Conservation (phyloP, 1,140 invertebrate genomes). For the Platyscapa corneri region DNA sequence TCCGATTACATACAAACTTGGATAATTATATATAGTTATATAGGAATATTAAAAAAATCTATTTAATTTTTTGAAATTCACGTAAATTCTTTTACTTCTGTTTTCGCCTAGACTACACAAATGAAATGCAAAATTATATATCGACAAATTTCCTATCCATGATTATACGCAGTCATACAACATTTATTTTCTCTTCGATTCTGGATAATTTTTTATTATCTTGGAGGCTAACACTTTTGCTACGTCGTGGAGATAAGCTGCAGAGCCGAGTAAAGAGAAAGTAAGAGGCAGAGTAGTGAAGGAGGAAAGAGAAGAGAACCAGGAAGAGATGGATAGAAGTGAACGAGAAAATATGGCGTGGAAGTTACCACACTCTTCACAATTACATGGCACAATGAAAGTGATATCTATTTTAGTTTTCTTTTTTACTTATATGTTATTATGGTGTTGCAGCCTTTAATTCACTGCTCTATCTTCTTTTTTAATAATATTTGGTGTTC, state of each 20-base stretch:
- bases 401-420: constrained; percentile 43
- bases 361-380: constrained; percentile 72
- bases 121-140: neutral
- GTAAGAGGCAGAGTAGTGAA: constrained; percentile 30
- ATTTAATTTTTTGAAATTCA: neutral
- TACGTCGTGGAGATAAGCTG: constrained; percentile 69
- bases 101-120: too few species aligned
- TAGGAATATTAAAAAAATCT: constrained; percentile 23
- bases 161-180: constrained; percentile 24
- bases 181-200: neutral
- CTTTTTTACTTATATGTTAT: constrained; percentile 15
- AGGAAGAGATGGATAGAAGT: constrained; percentile 42
- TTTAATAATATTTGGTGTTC: constrained; percentile 47
- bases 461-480: neutral
- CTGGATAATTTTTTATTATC: constrained; percentile 68
- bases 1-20: constrained; percentile 8
- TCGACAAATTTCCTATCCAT: constrained; percentile 32
- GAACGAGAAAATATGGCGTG: constrained; percentile 65
- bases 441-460: neutral
- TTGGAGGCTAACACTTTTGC: constrained; percentile 73
- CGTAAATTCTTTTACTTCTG: neutral
- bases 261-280: constrained; percentile 29
- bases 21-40: neutral
- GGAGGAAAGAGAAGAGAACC: constrained; percentile 59
- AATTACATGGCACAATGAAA: constrained; percentile 70